phyloP scores from a whole-genome alignment of 2,888 invertebrate genomes.

The Criorhina ranunculi region DNA sequence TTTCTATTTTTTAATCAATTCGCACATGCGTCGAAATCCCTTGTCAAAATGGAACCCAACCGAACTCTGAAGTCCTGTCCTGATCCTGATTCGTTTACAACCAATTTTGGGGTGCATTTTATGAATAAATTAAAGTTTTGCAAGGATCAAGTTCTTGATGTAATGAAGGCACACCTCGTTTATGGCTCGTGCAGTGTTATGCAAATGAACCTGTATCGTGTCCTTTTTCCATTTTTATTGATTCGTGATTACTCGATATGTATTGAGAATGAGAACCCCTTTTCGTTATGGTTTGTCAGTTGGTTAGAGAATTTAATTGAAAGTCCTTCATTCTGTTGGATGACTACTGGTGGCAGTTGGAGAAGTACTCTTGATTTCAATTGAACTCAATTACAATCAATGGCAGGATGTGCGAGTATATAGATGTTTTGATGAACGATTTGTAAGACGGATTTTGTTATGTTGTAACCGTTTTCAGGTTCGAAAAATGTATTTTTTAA shows the following conservation, averaged over 20 bases:
- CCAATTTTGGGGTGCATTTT: constrained; percentile 65
- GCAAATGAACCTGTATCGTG: constrained; percentile 71
- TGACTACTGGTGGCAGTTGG: constrained; percentile 51
- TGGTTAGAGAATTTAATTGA: constrained; percentile 74
- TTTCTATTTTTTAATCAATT: constrained; percentile 51
- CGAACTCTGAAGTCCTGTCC: neutral
- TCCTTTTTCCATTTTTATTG: constrained; percentile 65
- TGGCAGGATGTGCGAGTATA: constrained; percentile 13
- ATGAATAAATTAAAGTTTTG: constrained; percentile 73
- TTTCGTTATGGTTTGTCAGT: constrained; percentile 75
- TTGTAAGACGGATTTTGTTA: constrained; percentile 57
- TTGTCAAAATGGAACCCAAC: constrained; percentile 19
- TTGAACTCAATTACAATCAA: constrained; percentile 69
- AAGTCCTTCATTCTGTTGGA: constrained; percentile 55
- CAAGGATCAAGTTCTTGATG: constrained; percentile 62
- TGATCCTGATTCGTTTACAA: neutral
- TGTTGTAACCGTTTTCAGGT: constrained; percentile 67
- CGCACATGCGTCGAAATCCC: constrained; percentile 64
- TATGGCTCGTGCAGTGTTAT: constrained; percentile 75
- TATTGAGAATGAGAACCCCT: constrained; percentile 31
- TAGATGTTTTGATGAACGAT: constrained; percentile 72
- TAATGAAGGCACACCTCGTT: constrained; percentile 51
- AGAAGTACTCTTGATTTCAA: constrained; percentile 68
- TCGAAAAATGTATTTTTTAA: neutral
- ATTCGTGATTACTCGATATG: constrained; percentile 69